These are phyloP conservation scores for Acronicta psi DNA, from an alignment of 2,888 invertebrate genomes.

Conservation along the genomic window DNA sequence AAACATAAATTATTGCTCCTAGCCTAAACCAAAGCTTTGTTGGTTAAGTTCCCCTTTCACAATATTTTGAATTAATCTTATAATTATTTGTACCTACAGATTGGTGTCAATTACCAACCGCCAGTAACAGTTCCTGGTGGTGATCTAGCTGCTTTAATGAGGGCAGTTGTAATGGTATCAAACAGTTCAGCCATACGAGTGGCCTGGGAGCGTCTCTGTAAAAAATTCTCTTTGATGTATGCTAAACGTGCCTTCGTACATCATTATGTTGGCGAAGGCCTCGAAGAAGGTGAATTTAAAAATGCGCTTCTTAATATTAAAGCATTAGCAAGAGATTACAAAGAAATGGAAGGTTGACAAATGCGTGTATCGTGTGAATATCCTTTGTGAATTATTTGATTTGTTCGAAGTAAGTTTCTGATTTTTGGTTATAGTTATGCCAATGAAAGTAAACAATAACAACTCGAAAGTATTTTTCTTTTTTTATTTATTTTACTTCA, in stretches of 20 bases:
- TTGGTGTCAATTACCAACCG: slow-evolving; percentile 93
- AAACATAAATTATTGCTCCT: too few relatives aligned
- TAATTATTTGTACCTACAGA: slow-evolving; percentile 79
- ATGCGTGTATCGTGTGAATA: neutral
- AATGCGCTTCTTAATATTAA: slow-evolving; percentile 90
- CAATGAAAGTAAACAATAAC: too few relatives aligned
- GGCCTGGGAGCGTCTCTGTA: slow-evolving; percentile 94
- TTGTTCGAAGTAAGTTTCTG: neutral
- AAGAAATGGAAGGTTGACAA: slow-evolving; percentile 89
- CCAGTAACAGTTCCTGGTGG: slow-evolving; percentile 93
- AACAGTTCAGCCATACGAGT: slow-evolving; percentile 94
- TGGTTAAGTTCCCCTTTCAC: too few relatives aligned
- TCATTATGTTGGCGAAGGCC: slow-evolving; percentile 94
- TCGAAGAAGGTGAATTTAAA: slow-evolving; percentile 91
- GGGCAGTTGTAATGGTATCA: slow-evolving; percentile 95
- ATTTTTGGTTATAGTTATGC: too few relatives aligned
- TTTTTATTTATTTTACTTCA: too few relatives aligned
- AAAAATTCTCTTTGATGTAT: slow-evolving; percentile 95
- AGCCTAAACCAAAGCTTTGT: too few relatives aligned
- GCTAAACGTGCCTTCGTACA: slow-evolving; percentile 96
- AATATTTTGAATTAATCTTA: neutral
- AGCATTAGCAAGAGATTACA: slow-evolving; percentile 91
- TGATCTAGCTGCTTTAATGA: slow-evolving; percentile 92
- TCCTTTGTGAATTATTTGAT: neutral
- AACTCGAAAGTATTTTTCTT: too few relatives aligned